Evolutionary conservation across 2,888 invertebrate genomes (phyloP), one percentile per base, ranked within the genome.

Genomic region (Anticlea derivata): DNA sequence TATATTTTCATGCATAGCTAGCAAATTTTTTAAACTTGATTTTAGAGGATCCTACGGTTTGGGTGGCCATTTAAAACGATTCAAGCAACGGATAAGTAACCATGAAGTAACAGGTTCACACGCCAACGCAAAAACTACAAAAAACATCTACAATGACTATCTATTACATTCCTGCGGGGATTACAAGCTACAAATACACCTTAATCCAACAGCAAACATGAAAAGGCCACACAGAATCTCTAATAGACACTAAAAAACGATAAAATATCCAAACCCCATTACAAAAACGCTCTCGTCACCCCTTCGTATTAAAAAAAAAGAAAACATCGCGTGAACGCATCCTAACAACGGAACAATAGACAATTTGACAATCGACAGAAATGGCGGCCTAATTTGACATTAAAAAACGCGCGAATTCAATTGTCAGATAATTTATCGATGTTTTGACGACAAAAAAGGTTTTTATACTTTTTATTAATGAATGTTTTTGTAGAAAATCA

Each of bases 321-420:
- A 24, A 41, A 41, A 31, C 41, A 41, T 65, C 69, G 86, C 87
- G 73, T 75, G 83, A 85, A 82, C 81, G 83, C 80, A 77, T 68
- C 75, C 71, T 61, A 77, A 84, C 80, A 73, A 75, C 59, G 69
- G 67, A 70, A 78, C 74, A 78, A 80, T 63, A 58, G 57, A 65
- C 58, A 46, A 60, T 71, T 72, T 70, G 76, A 81, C 83, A 78
- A 79, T 81, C 70, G 73, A 68, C 73, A 68, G 78, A 74, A 76
- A 87, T 83, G 86, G 83, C 82, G 71, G 80, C 69, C 85, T 87
- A 86, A 89, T 88, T 86, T 87, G 88, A 87, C 86, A 83, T 84
- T 83, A 75, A 81, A 85, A 85, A 84, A 83, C 80, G 86, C 86
- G 86, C 81, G 75, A 82, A 81, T 82, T 80, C 80, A 81, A 86